These are phyloP conservation scores for Picathartes gymnocephalus DNA, from an alignment of 2,113 vertebrate genomes.

Conservation along the genomic window DNA sequence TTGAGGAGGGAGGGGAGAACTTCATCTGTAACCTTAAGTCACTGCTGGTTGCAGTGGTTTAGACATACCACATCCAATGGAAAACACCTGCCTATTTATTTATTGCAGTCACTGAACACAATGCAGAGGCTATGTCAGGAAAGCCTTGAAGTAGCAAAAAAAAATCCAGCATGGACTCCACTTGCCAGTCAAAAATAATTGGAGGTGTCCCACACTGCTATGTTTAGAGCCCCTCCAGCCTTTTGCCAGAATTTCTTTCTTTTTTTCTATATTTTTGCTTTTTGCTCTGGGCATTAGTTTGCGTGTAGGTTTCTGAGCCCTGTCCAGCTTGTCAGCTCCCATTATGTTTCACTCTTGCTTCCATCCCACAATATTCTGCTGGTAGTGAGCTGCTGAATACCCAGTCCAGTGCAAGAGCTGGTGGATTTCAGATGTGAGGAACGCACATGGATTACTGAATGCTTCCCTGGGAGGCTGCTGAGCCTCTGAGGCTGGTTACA, in stretches of 20 bases:
- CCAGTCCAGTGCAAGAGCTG: not conserved
- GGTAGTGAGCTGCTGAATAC: not conserved
- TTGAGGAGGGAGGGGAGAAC: not conserved
- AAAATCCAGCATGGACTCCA: not conserved
- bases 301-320: constrained; percentile 79
- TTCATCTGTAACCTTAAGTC: not conserved
- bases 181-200: constrained; percentile 65
- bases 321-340: constrained; percentile 81
- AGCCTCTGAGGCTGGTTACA: not conserved
- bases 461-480: not conserved
- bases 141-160: constrained; percentile 34
- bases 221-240: constrained; percentile 81
- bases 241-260: constrained; percentile 56
- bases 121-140: not conserved
- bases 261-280: constrained; percentile 56
- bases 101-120: not conserved
- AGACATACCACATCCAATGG: not conserved
- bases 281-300: constrained; percentile 81
- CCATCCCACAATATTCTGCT: constrained; percentile 3
- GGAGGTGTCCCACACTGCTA: constrained; percentile 64
- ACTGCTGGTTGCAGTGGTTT: not conserved
- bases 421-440: not conserved
- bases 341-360: constrained; percentile 69
- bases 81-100: constrained; percentile 33
- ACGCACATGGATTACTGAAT: not conserved